Percentiles rank a stretch among this genome's conserved stretches.
These are phyloP conservation scores for Perca schrenkii DNA, from an alignment of 2,113 vertebrate species.

Conservation along the genomic window DNA sequence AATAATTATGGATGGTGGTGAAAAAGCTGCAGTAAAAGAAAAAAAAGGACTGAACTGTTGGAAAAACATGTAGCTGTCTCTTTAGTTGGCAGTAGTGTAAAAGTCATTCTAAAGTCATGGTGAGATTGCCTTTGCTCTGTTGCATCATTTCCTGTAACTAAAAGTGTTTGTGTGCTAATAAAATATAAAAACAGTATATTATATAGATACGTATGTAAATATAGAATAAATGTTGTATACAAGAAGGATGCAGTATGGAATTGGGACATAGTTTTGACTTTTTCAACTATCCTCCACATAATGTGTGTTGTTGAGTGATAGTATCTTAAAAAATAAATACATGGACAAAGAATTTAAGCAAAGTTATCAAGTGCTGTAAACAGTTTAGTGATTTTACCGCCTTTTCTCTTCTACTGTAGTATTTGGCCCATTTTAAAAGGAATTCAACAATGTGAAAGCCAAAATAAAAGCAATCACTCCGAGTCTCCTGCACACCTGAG, in stretches of 20 bases:
- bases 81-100: too few species aligned
- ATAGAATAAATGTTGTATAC: neutral
- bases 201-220: neutral
- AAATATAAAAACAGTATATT: neutral
- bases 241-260: neutral
- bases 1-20: neutral
- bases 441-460: constrained; percentile 1
- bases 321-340: neutral
- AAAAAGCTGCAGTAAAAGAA: neutral
- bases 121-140: neutral
- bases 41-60: too few species aligned
- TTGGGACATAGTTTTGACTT: neutral
- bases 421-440: neutral
- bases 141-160: neutral
- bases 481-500: constrained; percentile 1
- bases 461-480: constrained; percentile 14
- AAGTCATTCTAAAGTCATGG: neutral
- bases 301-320: neutral
- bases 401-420: neutral
- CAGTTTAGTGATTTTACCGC: neutral
- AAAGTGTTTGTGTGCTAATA: neutral
- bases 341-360: neutral
- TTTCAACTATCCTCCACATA: neutral
- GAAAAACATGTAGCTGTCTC: neutral
- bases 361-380: neutral